phyloP scores from a whole-genome alignment of 2,888 invertebrate species.

The Glomeris marginata region DNA sequence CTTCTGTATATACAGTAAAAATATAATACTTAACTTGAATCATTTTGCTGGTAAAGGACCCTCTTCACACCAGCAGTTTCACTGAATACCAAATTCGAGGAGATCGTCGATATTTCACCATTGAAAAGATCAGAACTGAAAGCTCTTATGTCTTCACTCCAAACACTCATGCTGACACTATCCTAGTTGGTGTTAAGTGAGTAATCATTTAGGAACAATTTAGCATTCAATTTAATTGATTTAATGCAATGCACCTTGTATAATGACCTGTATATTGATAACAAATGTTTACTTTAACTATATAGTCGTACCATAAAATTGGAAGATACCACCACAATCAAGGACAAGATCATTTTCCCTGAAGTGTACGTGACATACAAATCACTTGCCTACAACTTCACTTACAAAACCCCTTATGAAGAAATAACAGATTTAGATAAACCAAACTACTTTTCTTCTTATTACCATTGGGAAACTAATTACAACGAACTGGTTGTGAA shows the following conservation, averaged over 20 bases:
- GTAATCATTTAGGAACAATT: not conserved
- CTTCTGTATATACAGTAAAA: too few species aligned
- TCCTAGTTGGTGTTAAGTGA: constrained; percentile 13
- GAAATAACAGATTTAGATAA: constrained; percentile 3
- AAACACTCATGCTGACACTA: constrained; percentile 10
- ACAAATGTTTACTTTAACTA: not conserved
- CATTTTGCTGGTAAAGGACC: constrained; percentile 2
- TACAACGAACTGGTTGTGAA: too few species aligned
- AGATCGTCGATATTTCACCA: constrained; percentile 9
- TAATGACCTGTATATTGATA: not conserved
- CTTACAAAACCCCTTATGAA: not conserved
- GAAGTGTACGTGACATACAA: constrained; percentile 6
- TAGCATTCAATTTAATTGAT: not conserved
- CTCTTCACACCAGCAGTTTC: not conserved
- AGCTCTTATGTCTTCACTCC: constrained; percentile 13
- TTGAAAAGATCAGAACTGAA: constrained; percentile 10
- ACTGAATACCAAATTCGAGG: constrained; percentile 12
- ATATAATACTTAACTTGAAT: not conserved
- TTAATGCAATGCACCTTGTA: not conserved
- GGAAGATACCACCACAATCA: not conserved
- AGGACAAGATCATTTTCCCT: constrained; percentile 6
- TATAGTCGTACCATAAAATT: constrained; percentile 10
- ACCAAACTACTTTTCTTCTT: not conserved
- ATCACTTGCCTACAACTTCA: constrained; percentile 8
- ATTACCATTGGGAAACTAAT: too few species aligned